Base-by-base conservation (phyloP, 1,140 invertebrate genomes). In the Procambarus virginalis region DNA sequence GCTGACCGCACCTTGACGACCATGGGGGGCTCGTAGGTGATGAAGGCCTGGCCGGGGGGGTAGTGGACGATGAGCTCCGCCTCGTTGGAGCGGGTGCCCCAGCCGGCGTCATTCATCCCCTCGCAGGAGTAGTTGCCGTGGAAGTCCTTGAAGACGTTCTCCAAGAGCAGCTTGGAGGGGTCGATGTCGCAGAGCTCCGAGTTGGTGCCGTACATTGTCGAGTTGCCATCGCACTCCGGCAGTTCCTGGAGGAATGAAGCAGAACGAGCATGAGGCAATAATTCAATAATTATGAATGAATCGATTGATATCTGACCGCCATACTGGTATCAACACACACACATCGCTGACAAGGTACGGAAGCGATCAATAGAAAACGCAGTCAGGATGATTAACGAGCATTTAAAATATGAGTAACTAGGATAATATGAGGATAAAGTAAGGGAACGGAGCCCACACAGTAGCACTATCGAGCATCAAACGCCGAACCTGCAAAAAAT, bases 91-190 rank as follows among this genome's bases (percentile, higher is more conserved):
- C 96, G 94, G 14, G 95, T 95, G 58, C 97, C 97, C 96, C 97
- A 98, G 14, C 97, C 97, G 20, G 97, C 97, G 17, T 95, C 95
- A 94, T 98, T 98, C 93, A 96, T 96, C 3, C 97, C 97, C 92
- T 97, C 96, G 93, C 98, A 98, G 0, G 97, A 97, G 94, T 98
- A 98, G 94, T 98, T 98, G n/a, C 97, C 98, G 91, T 98, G 97
- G 93, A 98, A 97, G 80, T 95, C 96, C 88, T 97, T 95, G 9
- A 96, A 96, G 20, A 98, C 97, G 91, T 96, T 96, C 92, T 97
- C 96, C 34, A 98, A 94, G 58, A 97, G 94, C 91, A 98, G 94
- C 94, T 97, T 96, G 86, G 96, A 97, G 0, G 97, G 97, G 93
- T 98, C 97, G 92, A 97, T 96, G 93, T 97, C 96, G 93, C 97